Percentiles rank a stretch among this genome's conserved stretches.
Evolutionary conservation across 2,797 vertebrate species (phyloP).

Genomic region (Caiman crocodilus): DNA sequence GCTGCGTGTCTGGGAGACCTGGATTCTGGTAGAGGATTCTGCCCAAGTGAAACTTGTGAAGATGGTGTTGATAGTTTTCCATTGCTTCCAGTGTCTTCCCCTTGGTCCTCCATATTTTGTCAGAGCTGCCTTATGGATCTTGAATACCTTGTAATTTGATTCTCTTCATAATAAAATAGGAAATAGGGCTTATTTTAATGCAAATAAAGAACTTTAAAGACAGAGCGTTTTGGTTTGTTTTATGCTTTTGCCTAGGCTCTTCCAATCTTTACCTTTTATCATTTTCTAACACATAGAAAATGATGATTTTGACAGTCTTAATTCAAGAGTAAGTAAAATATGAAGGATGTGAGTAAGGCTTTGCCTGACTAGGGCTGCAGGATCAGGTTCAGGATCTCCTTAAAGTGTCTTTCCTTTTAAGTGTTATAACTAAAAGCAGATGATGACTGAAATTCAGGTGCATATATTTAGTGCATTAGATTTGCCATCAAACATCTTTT

Average conservation of each 20-base stretch:
- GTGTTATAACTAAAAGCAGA: constrained; percentile 4
- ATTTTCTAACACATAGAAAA: constrained; percentile 29
- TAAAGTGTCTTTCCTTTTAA: constrained; percentile 38
- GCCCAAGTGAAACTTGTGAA: background rate
- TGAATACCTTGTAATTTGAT: background rate
- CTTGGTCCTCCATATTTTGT: background rate
- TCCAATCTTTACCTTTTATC: constrained; percentile 35
- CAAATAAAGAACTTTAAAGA: background rate
- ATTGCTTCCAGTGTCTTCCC: background rate
- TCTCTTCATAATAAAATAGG: background rate
- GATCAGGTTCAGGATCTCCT: background rate
- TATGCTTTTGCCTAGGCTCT: background rate
- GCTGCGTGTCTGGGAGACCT: constrained; percentile 26
- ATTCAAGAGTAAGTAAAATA: constrained; percentile 27
- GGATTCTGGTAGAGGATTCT: background rate
- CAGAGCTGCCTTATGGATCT: background rate
- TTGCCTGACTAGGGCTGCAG: background rate
- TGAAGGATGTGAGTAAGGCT: background rate
- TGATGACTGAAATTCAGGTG: constrained; percentile 23
- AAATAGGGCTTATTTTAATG: background rate
- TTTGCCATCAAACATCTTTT: constrained; percentile 24
- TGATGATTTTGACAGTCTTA: constrained; percentile 53
- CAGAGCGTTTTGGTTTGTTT: background rate
- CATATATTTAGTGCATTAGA: constrained; percentile 42
- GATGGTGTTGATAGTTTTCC: constrained; percentile 12